Conservation (phyloP, 2,888 invertebrate species). For the Aleiodes leptofemur region DNA sequence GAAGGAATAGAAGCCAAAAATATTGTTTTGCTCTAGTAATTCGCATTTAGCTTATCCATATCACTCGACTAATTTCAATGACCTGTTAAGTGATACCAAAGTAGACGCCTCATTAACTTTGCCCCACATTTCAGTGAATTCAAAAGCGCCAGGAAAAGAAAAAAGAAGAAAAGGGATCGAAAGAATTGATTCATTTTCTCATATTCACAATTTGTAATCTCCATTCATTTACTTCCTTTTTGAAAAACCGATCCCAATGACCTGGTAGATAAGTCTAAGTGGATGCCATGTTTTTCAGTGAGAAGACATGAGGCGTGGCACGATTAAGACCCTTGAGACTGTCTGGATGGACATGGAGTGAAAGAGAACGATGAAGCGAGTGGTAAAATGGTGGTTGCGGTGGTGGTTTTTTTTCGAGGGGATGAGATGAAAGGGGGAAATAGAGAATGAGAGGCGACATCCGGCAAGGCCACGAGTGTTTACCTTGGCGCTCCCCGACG, state of each 20-base stretch:
- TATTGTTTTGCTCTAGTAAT: conserved; percentile 1
- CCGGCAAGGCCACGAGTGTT: conserved; percentile 62
- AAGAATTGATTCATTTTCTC: background rate
- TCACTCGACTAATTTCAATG: conserved; percentile 26
- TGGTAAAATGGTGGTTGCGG: conserved; percentile 7
- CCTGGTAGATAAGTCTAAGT: conserved; percentile 4
- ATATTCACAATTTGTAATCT: background rate
- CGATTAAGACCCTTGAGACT: conserved; percentile 61
- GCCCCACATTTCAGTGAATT: conserved; percentile 18
- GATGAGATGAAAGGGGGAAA: conserved; percentile 31
- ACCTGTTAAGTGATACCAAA: conserved; percentile 30
- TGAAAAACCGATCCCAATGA: conserved; percentile 2
- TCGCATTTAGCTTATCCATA: background rate
- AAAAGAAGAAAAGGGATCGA: background rate
- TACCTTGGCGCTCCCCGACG: conserved; percentile 69
- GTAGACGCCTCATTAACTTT: conserved; percentile 21
- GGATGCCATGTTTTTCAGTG: conserved; percentile 7
- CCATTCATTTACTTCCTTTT: background rate
- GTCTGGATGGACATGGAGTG: conserved; percentile 30
- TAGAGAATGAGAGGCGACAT: conserved; percentile 24
- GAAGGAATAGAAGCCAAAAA: background rate
- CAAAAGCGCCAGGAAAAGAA: background rate
- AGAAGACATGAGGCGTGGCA: conserved; percentile 43
- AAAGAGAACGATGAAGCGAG: conserved; percentile 20
- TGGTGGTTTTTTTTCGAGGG: background rate